Base-by-base conservation (phyloP, 2,888 invertebrate species). In the Sisyra nigra region DNA sequence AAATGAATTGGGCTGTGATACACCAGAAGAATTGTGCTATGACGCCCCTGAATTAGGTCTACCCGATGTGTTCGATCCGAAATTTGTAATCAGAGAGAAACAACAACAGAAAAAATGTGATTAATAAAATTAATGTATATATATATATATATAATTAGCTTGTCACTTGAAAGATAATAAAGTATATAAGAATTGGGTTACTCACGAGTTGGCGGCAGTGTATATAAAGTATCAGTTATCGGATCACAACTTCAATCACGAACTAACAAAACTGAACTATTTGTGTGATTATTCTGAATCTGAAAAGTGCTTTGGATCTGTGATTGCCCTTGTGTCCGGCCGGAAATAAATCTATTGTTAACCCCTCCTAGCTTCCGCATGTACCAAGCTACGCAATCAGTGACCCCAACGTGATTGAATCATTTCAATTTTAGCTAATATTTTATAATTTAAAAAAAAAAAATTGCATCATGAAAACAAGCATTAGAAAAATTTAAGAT, bases 21-120 rank as follows among this genome's bases (percentile, higher is more conserved):
- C 94, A 34, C 87, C 86, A 0, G 96, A 96, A 62, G 87, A 91
- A 59, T 71, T 99, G 56, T 94, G 96, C 47, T 97, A 92, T 57
- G 93, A 96, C 64, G 83, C 88, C 66, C 98, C 97, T 41, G 96
- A 98, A 67, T 67, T 96, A 59, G 91, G 83, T 48, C 68, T 88
- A 51, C 65, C 76, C 52, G 73, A 70, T 55, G 76, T 82, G 46
- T 80, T 73, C 55, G 78, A 83, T 47, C 71, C 78, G 54, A 39
- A 42, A 8, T 36, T 38, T 9, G 15, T 7, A 6, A n/a, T 38
- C n/a, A 4, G 13, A 13, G 8, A 14, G 2, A 3, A 35, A 2
- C n/a, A 35, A 13, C 11, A 14, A 3, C 14, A 14, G 9, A 13
- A 8, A 11, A 13, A 33, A 4, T 24, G 24, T 24, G 24, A n/a